These are phyloP conservation scores for Mycteria americana DNA, from an alignment of 2,797 vertebrate genomes.

Conservation along the genomic window DNA sequence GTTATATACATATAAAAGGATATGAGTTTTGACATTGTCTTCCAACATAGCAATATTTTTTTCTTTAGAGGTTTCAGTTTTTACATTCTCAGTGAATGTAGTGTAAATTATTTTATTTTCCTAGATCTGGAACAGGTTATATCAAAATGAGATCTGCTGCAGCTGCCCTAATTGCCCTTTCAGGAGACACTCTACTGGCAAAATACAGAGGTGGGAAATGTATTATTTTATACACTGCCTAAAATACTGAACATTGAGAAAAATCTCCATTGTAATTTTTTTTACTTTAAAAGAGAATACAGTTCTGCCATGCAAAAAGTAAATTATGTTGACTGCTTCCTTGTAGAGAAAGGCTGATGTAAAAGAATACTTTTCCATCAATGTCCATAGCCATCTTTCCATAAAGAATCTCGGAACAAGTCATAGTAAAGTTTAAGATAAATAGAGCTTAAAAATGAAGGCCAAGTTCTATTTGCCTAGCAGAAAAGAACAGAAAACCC, in stretches of 20 bases:
- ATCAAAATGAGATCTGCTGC: constrained; percentile 73
- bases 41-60: neutral
- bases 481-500: neutral
- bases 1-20: neutral
- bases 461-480: neutral
- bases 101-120: neutral
- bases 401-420: neutral
- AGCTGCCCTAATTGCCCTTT: constrained; percentile 78
- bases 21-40: neutral
- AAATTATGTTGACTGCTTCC: neutral
- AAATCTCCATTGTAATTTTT: neutral
- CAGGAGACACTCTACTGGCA: constrained; percentile 75
- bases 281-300: neutral
- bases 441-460: neutral
- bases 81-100: neutral
- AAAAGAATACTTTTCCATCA: neutral
- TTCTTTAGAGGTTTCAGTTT: neutral
- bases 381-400: neutral
- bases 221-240: neutral
- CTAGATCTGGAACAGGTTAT: constrained; percentile 65
- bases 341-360: neutral
- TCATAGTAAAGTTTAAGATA: neutral
- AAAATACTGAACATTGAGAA: neutral
- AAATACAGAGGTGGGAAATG: constrained; percentile 81
- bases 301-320: neutral